Percentiles rank a stretch among this genome's conserved stretches.
phyloP scores from a whole-genome alignment of 2,113 vertebrate species.

The Xiphophorus maculatus region DNA sequence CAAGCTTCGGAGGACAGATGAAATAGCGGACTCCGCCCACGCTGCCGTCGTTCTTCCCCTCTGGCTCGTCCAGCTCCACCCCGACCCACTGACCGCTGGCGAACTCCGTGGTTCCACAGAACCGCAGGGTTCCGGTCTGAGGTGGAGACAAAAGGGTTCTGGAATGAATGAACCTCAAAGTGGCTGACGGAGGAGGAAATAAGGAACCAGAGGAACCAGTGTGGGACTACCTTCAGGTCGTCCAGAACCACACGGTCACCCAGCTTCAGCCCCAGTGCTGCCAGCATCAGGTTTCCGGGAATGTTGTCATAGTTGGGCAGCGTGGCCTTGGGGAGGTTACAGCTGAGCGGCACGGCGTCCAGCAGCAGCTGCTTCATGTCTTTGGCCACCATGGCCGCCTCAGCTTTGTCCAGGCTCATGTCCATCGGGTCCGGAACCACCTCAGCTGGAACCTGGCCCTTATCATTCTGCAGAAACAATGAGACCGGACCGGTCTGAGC shows the following conservation, averaged over 20 bases:
- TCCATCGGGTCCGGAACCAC: conserved; percentile 94
- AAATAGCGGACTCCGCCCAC: conserved; percentile 92
- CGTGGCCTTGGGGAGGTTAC: conserved; percentile 88
- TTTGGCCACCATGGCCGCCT: conserved; percentile 90
- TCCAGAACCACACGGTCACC: conserved; percentile 86
- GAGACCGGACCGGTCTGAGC: too few relatives aligned
- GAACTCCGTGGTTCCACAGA: conserved; percentile 92
- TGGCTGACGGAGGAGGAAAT: too few relatives aligned
- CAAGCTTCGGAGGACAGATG: conserved; percentile 91
- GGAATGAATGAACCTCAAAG: background rate
- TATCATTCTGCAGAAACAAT: conserved; percentile 82
- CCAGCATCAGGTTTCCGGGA: conserved; percentile 90
- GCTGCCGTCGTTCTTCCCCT: conserved; percentile 92
- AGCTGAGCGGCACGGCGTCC: conserved; percentile 89
- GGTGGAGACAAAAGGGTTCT: background rate
- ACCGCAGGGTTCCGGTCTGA: conserved; percentile 87
- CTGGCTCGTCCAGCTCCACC: conserved; percentile 90
- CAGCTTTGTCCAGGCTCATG: conserved; percentile 91
- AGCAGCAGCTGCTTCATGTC: conserved; percentile 88
- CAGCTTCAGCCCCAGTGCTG: conserved; percentile 86
- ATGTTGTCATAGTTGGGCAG: conserved; percentile 94
- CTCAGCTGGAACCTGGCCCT: conserved; percentile 87
- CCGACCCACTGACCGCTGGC: conserved; percentile 95
- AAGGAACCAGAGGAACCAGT: background rate
- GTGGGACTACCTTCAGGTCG: conserved; percentile 84